Conservation (phyloP, 2,888 invertebrate genomes). For the Nesidiocoris tenuis region DNA sequence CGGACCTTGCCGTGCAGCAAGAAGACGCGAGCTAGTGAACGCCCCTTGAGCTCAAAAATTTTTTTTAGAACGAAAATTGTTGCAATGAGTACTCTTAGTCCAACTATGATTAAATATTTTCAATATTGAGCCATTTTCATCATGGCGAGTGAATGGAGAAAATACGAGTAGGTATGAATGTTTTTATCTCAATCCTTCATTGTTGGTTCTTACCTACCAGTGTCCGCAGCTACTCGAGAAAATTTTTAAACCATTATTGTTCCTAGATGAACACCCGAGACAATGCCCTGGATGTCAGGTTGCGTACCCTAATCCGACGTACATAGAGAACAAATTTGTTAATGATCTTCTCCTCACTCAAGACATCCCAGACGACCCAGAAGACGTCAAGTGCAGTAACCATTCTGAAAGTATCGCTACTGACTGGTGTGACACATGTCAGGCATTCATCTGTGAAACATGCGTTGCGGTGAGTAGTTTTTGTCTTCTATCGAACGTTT, state of each 20-base stretch:
- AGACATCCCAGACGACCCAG: constrained; percentile 51
- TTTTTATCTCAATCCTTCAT: too few species aligned
- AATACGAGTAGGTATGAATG: too few species aligned
- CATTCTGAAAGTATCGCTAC: constrained; percentile 85
- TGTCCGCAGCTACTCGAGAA: too few species aligned
- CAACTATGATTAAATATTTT: too few species aligned
- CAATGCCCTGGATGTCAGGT: constrained; percentile 29
- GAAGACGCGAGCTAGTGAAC: too few species aligned
- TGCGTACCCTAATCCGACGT: constrained; percentile 7
- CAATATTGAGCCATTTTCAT: not conserved
- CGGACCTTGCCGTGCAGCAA: too few species aligned
- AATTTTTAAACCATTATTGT: too few species aligned
- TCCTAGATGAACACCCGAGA: constrained; percentile 17
- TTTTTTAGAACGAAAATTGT: too few species aligned
- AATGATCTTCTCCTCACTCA: constrained; percentile 49
- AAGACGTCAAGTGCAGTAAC: constrained; percentile 73
- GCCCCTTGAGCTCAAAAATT: too few species aligned
- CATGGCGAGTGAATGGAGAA: not conserved
- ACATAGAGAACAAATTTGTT: constrained; percentile 34
- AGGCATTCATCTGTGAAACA: constrained; percentile 87
- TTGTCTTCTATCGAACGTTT: too few species aligned
- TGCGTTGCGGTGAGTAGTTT: constrained; percentile 64
- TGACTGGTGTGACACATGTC: constrained; percentile 87
- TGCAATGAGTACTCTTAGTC: too few species aligned
- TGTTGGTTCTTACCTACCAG: too few species aligned